These are phyloP conservation scores for Felis chaus DNA, from an alignment of 2,113 vertebrate genomes.

Conservation along the genomic window DNA sequence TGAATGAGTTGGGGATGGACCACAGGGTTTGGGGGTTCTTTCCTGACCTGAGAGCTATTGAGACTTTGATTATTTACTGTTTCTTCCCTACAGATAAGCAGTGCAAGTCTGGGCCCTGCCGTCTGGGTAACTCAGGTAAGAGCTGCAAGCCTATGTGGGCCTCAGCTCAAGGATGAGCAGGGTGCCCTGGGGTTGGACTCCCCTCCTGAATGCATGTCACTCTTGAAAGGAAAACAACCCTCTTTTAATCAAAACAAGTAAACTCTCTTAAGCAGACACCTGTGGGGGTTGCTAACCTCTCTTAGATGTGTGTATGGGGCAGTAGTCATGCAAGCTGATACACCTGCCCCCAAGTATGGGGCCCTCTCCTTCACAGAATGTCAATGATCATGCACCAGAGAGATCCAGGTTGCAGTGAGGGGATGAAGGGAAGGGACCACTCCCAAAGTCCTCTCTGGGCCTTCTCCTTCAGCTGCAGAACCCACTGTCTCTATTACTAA, in stretches of 20 bases:
- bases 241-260: background rate
- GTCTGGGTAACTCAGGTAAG: slow-evolving; percentile 71
- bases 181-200: background rate
- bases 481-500: background rate
- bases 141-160: background rate
- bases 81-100: slow-evolving; percentile 63
- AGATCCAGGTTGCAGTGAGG: background rate
- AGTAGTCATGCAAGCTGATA: background rate
- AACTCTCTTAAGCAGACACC: background rate
- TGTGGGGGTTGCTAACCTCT: background rate
- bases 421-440: background rate
- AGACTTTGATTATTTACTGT: slow-evolving; percentile 10
- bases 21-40: background rate
- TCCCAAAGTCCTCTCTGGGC: background rate
- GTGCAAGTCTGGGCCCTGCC: slow-evolving; percentile 66
- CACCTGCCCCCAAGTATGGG: background rate
- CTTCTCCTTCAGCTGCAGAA: background rate
- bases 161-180: background rate
- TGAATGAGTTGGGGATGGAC: background rate
- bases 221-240: background rate
- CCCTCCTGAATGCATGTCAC: background rate
- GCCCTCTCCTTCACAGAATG: background rate
- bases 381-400: background rate
- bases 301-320: background rate
- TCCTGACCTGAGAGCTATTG: background rate